Base-by-base conservation (phyloP, 1,140 invertebrate genomes). In the Homarus americanus region DNA sequence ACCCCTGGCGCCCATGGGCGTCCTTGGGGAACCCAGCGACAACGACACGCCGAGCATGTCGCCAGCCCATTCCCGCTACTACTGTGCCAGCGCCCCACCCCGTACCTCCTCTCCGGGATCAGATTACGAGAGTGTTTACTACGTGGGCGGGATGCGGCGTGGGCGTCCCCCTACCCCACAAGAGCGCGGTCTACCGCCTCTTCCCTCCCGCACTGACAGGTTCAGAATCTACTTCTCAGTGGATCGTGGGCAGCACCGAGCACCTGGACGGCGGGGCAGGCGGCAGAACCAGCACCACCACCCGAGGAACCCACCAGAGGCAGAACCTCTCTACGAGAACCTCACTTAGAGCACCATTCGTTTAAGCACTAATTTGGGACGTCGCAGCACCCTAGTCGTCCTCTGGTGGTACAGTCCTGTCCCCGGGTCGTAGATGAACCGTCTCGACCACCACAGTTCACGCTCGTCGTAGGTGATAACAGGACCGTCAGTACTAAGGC, bases 41-140 rank as follows among this genome's bases (percentile, higher is more conserved):
- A 90, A 73, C 24, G 88, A 90, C 72, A 90, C 88, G 15, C 88
- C 88, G 15, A 76, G 38, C 41, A 58, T 73, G 41, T 90, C 88
- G 20, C 88, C 88, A 4, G 82, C 80, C 40, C 88, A 73, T n/a
- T 82, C 53, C 4, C 79, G 88, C 80, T 90, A 90, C 69, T 90
- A 90, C 80, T 90, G 88, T 53, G 69, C 88, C 63, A 75, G 66
- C 10, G 88, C 88, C 17, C 88, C 88, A 10, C 80, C 88, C 9
- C 69, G n/a, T 12, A 10, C 49, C 72, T 32, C 41, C 72, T 82
- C 72, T 49, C 88, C 80, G 10, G 80, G 73, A 32, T 83, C 82
- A 3, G 88, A 90, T 53, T 90, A 82, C 49, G 88, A 90, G 79
- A 90, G 80, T 38, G 88, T 90, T n/a, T 90, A 90, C 73, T 90